Evolutionary conservation across 1,140 invertebrate genomes (phyloP).

Genomic region (Drosophila hydei): DNA sequence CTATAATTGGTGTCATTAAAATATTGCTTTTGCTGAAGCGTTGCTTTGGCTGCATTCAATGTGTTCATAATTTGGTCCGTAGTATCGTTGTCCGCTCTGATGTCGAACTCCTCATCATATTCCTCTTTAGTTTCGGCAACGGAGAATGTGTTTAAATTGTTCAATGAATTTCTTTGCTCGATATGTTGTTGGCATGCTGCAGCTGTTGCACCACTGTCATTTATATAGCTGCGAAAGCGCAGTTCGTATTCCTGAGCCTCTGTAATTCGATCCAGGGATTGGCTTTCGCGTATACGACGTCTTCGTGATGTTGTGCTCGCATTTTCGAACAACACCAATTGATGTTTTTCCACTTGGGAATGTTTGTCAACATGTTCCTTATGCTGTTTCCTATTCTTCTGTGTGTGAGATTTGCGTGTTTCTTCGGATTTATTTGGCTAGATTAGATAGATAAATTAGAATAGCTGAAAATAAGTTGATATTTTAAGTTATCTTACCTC

Average conservation of each 20-base stretch:
- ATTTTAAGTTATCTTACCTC: constrained; percentile 47
- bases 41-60: constrained; percentile 77
- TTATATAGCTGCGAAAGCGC: constrained; percentile 74
- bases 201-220: constrained; percentile 43
- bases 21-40: constrained; percentile 78
- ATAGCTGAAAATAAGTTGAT: background rate
- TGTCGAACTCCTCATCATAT: constrained; percentile 65
- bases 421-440: constrained; percentile 78
- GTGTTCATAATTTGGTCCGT: constrained; percentile 80
- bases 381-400: constrained; percentile 69
- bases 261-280: constrained; percentile 92
- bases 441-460: background rate
- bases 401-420: constrained; percentile 72
- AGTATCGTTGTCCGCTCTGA: constrained; percentile 47
- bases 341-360: constrained; percentile 65
- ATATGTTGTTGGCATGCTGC: constrained; percentile 59
- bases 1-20: constrained; percentile 69
- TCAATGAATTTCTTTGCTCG: constrained; percentile 74
- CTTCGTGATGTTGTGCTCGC: constrained; percentile 79
- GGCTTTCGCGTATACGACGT: constrained; percentile 89
- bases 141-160: constrained; percentile 74
- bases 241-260: constrained; percentile 89
- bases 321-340: constrained; percentile 25
- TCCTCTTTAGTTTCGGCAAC: constrained; percentile 77
- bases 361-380: constrained; percentile 72